These are phyloP conservation scores for Chirona hameri DNA, from an alignment of 2,888 invertebrate genomes.

Conservation along the genomic window DNA sequence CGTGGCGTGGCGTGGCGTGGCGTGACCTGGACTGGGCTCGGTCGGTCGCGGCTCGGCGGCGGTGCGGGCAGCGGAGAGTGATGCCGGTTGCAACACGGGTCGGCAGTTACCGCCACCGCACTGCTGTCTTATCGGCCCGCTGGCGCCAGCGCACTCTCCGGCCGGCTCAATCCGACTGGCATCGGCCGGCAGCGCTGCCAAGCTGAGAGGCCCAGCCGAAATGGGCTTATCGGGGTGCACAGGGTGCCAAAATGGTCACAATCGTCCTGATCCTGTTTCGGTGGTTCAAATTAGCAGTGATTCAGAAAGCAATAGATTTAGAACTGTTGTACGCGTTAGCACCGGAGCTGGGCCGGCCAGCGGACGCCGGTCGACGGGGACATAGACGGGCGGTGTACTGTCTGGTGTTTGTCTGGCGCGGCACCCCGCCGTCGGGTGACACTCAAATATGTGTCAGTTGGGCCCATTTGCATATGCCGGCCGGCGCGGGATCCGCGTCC, in stretches of 20 bases:
- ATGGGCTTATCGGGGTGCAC: too few species aligned
- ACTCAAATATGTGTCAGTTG: constrained; percentile 23
- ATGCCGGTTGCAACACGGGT: not conserved
- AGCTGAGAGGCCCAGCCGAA: too few species aligned
- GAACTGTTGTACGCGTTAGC: too few species aligned
- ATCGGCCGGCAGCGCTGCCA: not conserved
- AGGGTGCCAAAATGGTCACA: too few species aligned
- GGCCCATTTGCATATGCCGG: constrained; percentile 1
- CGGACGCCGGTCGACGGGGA: too few species aligned
- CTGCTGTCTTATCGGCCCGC: not conserved
- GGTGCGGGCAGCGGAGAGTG: not conserved
- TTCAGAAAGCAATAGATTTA: too few species aligned
- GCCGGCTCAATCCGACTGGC: not conserved
- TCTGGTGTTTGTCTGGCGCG: not conserved
- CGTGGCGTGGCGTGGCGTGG: not conserved
- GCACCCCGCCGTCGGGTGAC: not conserved
- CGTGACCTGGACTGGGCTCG: not conserved
- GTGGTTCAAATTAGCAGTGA: too few species aligned
- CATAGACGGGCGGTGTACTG: too few species aligned
- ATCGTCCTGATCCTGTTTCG: too few species aligned
- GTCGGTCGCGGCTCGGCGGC: not conserved
- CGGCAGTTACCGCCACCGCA: not conserved
- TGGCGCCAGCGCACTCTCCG: not conserved
- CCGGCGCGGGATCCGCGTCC: not conserved
- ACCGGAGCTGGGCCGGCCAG: too few species aligned